Percentiles rank a stretch among this genome's conserved stretches.
These are phyloP conservation scores for Cheilosia soror DNA, from an alignment of 2,888 invertebrate species.

Conservation along the genomic window DNA sequence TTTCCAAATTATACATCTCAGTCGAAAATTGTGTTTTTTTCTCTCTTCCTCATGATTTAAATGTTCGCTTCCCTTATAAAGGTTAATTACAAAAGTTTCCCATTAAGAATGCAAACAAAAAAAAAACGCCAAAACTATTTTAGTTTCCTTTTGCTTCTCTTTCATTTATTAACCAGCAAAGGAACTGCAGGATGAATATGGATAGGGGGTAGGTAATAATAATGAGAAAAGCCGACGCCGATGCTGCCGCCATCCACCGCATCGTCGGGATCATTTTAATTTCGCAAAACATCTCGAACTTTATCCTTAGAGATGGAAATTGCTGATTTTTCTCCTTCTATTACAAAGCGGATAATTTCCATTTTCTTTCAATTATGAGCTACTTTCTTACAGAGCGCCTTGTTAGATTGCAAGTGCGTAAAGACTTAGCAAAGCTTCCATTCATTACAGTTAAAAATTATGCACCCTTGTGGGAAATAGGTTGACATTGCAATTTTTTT, in stretches of 20 bases:
- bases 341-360: conserved; percentile 54
- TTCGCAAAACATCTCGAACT: conserved; percentile 17
- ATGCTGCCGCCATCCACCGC: neutral
- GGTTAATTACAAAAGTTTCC: conserved; percentile 67
- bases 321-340: conserved; percentile 11
- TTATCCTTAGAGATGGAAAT: conserved; percentile 9
- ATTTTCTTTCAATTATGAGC: conserved; percentile 64
- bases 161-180: neutral
- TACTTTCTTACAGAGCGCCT: conserved; percentile 30
- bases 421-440: neutral
- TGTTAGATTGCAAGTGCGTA: neutral
- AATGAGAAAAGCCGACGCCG: conserved; percentile 3
- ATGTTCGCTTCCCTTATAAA: conserved; percentile 30
- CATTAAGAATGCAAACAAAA: conserved; percentile 11
- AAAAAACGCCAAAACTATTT: neutral
- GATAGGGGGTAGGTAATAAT: conserved; percentile 3
- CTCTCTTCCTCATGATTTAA: conserved; percentile 1
- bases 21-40: neutral
- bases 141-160: neutral
- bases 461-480: conserved; percentile 12
- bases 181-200: neutral
- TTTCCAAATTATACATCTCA: neutral
- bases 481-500: conserved; percentile 22
- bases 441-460: neutral
- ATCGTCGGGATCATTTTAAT: conserved; percentile 18